A percentile compares a stretch with the other conserved stretches of the same genome.
Conservation (phyloP, 1,140 invertebrate species). For the Stratiolaelaps scimitus region DNA sequence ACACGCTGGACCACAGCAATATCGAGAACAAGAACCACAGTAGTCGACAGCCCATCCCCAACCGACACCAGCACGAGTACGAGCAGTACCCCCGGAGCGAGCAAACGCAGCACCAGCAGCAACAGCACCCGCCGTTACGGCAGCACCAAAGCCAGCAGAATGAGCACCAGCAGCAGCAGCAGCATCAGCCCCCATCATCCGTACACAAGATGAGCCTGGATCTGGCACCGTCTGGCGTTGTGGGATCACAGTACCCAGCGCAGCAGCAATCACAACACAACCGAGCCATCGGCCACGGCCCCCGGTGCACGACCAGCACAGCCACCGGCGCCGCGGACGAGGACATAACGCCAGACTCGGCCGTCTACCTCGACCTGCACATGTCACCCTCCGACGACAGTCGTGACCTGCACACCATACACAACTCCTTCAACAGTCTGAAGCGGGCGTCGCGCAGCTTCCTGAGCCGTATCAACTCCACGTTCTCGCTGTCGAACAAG, state of each 20-base stretch:
- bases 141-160: not conserved
- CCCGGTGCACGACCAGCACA: no score
- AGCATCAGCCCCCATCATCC: constrained; percentile 3
- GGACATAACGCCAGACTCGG: constrained; percentile 37
- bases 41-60: no score
- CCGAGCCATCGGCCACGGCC: constrained; percentile 20
- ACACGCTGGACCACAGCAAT: not conserved
- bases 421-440: constrained; percentile 27
- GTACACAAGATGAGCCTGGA: constrained; percentile 33
- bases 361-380: constrained; percentile 35
- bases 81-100: no score
- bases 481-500: constrained; percentile 25
- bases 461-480: constrained; percentile 23
- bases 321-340: constrained; percentile 27
- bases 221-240: constrained; percentile 29
- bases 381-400: constrained; percentile 30
- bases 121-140: not conserved
- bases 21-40: no score
- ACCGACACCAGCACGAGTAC: not conserved
- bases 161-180: constrained; percentile 5
- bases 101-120: not conserved
- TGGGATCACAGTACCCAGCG: constrained; percentile 9
- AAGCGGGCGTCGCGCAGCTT: constrained; percentile 27
- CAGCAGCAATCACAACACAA: not conserved
- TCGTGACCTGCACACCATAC: constrained; percentile 20